phyloP scores from a whole-genome alignment of 2,888 invertebrate species.

The Nipponacmea schrenckii region DNA sequence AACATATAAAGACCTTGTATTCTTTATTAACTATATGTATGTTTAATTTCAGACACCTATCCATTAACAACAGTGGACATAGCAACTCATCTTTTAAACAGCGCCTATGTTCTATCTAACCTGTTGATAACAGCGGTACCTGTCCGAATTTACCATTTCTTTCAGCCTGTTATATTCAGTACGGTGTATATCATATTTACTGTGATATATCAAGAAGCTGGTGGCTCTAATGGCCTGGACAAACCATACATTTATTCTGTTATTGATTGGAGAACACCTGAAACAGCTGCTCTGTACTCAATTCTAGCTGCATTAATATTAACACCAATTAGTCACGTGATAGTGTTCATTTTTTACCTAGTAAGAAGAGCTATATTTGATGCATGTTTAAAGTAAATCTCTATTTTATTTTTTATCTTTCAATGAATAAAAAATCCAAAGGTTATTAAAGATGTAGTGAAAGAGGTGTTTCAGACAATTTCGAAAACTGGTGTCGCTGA shows the following conservation, averaged over 20 bases:
- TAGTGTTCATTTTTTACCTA: constrained; percentile 6
- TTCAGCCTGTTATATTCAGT: constrained; percentile 40
- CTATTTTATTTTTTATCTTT: no score
- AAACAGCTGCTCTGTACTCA: constrained; percentile 15
- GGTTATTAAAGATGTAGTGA: no score
- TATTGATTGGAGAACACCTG: constrained; percentile 33
- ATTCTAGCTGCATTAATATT: constrained; percentile 25
- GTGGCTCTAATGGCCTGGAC: constrained; percentile 33
- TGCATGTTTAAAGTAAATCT: not conserved
- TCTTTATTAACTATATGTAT: no score
- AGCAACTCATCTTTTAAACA: constrained; percentile 42
- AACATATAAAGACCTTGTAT: no score
- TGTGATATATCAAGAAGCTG: constrained; percentile 33
- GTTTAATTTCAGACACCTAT: not conserved
- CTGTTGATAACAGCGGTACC: constrained; percentile 44
- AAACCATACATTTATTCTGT: constrained; percentile 35
- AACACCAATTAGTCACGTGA: constrained; percentile 18
- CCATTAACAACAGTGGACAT: constrained; percentile 28
- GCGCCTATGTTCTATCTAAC: constrained; percentile 47
- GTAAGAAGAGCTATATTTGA: not conserved
- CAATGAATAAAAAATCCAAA: no score
- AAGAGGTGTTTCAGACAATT: no score
- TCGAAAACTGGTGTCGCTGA: no score
- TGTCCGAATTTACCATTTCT: constrained; percentile 42
- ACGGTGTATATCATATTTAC: constrained; percentile 36